Evolutionary conservation across 2,888 invertebrate species (phyloP), one percentile per base, ranked within the genome.

Genomic region (Gasteruption jaculator): DNA sequence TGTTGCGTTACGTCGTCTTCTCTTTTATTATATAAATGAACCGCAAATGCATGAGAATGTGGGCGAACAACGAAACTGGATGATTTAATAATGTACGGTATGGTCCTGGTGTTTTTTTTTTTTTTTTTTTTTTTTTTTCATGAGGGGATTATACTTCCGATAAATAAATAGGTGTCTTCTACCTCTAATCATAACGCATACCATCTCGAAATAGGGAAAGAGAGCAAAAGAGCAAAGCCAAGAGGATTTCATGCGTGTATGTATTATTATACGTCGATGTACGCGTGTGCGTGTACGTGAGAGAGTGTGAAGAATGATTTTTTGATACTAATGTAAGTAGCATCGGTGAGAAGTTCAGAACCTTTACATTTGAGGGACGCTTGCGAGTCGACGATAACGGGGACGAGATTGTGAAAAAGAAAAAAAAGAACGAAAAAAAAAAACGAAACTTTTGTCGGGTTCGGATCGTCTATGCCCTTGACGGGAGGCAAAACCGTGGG

Each of bases 291-390:
- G 6, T 19, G 30, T 38, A 21, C 6, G 8, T 27, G 26, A 7
- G 22, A 11, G 26, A 30, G 20, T 30, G 15, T 35, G 18, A 36
- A 52, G 31, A 41, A 42, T 38, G 38, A 44, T 40, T 48, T 36
- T 45, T 44, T 44, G 47, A 24, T 46, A 43, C 35, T 36, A 38
- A 42, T 42, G 46, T 39, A 50, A n/a, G n/a, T n/a, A n/a, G n/a
- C n/a, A n/a, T 49, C 54, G 46, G 50, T 53, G 56, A 54, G 44
- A 49, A 53, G 43, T 53, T 53, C 46, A 44, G 38, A 53, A 49
- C 53, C 56, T 56, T 56, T 56, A 45, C 42, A 43, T 51, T 51
- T 48, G 45, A 53, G 45, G 56, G 54, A 56, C 49, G 53, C 53
- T 47, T 41, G 41, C 42, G 45, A 49, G 46, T 30, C 35, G 45